phyloP scores from a whole-genome alignment of 1,140 invertebrate genomes.

The Formica selysi region DNA sequence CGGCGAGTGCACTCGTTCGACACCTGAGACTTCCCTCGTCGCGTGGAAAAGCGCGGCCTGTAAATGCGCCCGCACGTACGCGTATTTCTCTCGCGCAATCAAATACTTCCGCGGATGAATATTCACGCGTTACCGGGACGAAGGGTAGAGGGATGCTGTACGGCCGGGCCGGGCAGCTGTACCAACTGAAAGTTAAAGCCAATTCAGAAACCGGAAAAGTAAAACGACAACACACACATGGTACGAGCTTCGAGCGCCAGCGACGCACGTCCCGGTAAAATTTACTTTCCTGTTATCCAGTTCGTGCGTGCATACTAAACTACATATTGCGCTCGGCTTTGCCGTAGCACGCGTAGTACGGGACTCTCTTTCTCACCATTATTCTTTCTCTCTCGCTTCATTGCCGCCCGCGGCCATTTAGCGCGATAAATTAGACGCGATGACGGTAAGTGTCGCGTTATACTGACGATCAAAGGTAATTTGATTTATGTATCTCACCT shows the following conservation, averaged over 20 bases:
- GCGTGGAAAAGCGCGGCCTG: background rate
- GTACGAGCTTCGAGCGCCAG: background rate
- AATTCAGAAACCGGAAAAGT: slow-evolving; percentile 54
- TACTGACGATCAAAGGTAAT: slow-evolving; percentile 58
- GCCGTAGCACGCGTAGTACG: background rate
- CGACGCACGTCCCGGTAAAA: slow-evolving; percentile 33
- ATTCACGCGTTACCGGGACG: slow-evolving; percentile 46
- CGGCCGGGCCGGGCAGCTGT: slow-evolving; percentile 5
- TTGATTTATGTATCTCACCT: slow-evolving; percentile 48
- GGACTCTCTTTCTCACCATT: background rate
- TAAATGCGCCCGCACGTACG: background rate
- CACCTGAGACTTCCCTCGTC: slow-evolving; percentile 23
- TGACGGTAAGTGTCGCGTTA: slow-evolving; percentile 39
- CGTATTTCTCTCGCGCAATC: slow-evolving; percentile 45
- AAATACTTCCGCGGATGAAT: slow-evolving; percentile 56
- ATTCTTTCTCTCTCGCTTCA: slow-evolving; percentile 32
- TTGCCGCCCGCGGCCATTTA: slow-evolving; percentile 41
- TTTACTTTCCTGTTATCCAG: slow-evolving; percentile 51
- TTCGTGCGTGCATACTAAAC: slow-evolving; percentile 38
- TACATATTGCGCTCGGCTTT: background rate
- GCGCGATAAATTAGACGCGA: slow-evolving; percentile 56
- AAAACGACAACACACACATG: slow-evolving; percentile 33
- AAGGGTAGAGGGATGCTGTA: no score
- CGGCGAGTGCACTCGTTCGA: slow-evolving; percentile 16
- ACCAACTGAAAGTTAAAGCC: slow-evolving; percentile 56